Percentiles rank a stretch among this genome's conserved stretches.
These are phyloP conservation scores for Hippopotamus amphibius DNA, from an alignment of 2,113 vertebrate species.

Conservation along the genomic window DNA sequence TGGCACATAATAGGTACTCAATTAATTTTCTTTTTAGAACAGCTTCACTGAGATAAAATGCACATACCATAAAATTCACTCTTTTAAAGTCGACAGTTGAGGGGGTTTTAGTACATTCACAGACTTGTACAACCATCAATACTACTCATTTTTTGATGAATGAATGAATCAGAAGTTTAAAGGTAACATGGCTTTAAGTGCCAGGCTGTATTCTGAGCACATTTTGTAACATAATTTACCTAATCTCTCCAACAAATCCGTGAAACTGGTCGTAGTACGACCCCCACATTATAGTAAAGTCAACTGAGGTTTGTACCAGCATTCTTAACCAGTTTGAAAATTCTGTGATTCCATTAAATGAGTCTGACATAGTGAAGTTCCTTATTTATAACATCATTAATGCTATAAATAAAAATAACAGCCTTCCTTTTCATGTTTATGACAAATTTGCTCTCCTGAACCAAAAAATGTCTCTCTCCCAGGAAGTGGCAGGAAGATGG, in stretches of 20 bases:
- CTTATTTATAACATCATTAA: neutral
- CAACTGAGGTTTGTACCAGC: neutral
- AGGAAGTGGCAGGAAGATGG: neutral
- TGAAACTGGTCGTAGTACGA: neutral
- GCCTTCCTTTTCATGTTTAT: neutral
- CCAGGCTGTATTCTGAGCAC: neutral
- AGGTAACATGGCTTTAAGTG: neutral
- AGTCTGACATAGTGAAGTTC: neutral
- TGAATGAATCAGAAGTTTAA: neutral
- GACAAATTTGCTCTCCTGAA: neutral
- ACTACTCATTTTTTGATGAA: neutral
- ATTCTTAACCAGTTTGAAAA: conserved; percentile 29
- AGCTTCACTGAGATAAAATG: neutral
- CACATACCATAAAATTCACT: neutral
- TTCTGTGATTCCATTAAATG: conserved; percentile 41
- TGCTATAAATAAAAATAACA: neutral
- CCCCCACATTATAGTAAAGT: neutral
- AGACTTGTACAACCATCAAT: neutral
- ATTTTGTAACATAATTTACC: neutral
- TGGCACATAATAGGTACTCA: neutral
- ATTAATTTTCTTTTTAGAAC: neutral
- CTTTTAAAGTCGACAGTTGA: neutral
- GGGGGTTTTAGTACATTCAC: neutral
- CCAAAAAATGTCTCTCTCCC: neutral
- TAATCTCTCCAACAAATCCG: neutral